Evolutionary conservation across 2,888 invertebrate species (phyloP), one percentile per base, ranked within the genome.

Genomic region (Athalia rosae): DNA sequence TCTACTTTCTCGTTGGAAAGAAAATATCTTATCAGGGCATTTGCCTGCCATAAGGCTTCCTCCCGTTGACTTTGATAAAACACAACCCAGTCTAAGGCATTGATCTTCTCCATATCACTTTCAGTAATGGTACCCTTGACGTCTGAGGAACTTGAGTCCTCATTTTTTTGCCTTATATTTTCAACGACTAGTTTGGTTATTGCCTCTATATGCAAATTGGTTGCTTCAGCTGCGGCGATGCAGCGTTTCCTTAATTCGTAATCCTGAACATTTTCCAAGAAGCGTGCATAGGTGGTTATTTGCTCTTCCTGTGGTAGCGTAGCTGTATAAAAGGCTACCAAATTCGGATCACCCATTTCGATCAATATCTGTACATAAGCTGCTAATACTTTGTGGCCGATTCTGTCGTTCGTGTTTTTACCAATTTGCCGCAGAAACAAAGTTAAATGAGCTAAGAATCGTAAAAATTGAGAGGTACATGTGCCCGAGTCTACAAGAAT

Each of bases 121-220:
- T 92, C 92, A 0, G 94, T 94, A 15, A 95, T 91, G 78, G 92
- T 92, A 3, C 92, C 91, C 79, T 92, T 92, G 76, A 91, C 85
- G 83, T 90, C 89, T 0, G 76, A 63, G 1, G 82, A 67, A 15
- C 84, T 79, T 0, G 83, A 53, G 48, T 85, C 89, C 0, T 88
- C 83, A 15, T 91, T 90, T 62, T 90, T 90, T 67, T 90, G 90
- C 3, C 93, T 89, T 77, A 95, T 94, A 85, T 94, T 95, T 86
- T 97, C 96, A 0, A 98, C 97, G 0, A 98, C 95, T 79, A 94
- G 92, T 87, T 95, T 94, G 0, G 98, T 97, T 78, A 98, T 96
- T 28, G 93, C 93, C 78, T 94, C 93, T n/a, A 98, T 93, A 90
- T 98, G 95, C 59, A 98, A 91, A 9, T 95, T 95, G 62, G 94